A percentile compares a stretch with the other conserved stretches of the same genome.
phyloP scores from a whole-genome alignment of 2,888 invertebrate genomes.

The Chorisops tibialis region DNA sequence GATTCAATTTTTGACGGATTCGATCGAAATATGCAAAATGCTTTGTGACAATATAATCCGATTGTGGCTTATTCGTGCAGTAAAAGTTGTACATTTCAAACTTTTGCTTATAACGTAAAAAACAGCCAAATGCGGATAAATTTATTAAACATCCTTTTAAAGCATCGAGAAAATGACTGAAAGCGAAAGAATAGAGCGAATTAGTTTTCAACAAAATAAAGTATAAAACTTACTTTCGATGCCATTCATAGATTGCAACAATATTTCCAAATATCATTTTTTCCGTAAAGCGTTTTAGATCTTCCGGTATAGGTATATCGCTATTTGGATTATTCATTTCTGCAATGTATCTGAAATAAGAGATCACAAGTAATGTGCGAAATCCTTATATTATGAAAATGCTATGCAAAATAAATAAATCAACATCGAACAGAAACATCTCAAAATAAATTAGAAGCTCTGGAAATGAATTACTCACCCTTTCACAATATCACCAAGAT shows the following conservation, averaged over 20 bases:
- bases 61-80: conserved; percentile 98
- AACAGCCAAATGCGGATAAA: conserved; percentile 84
- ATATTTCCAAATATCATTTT: conserved; percentile 98
- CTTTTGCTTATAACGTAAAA: conserved; percentile 74
- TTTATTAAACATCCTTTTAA: conserved; percentile 81
- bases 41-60: conserved; percentile 96
- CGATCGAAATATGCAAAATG: conserved; percentile 94
- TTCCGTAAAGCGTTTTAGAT: conserved; percentile 79
- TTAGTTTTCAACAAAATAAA: conserved; percentile 34
- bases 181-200: conserved; percentile 32
- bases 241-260: conserved; percentile 97
- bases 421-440: no score
- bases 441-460: no score
- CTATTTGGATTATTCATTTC: conserved; percentile 73
- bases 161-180: conserved; percentile 76
- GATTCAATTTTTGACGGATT: conserved; percentile 85
- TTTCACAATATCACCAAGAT: conserved; percentile 76
- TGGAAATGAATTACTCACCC: no score
- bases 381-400: no score
- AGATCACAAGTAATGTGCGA: no score
- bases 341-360: conserved; percentile 61
- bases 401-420: no score
- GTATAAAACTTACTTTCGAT: conserved; percentile 79
- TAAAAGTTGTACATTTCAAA: conserved; percentile 96
- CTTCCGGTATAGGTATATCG: conserved; percentile 80